Percentiles rank a stretch among this genome's conserved stretches.
Evolutionary conservation across 2,113 vertebrate genomes (phyloP).

Genomic region (Cyanoderma ruficeps): DNA sequence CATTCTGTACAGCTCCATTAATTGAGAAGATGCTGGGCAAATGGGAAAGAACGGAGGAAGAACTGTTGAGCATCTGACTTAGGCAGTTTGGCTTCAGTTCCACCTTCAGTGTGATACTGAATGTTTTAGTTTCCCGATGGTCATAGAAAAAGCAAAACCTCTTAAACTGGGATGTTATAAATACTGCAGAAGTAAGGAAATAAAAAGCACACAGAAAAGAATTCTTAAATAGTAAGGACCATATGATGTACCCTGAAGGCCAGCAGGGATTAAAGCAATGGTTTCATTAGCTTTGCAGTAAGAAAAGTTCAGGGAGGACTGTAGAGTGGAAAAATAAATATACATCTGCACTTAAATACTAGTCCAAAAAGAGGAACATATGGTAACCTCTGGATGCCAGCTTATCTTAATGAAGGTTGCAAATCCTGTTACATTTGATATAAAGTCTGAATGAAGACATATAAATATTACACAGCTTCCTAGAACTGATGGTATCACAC

Average conservation of each 20-base stretch:
- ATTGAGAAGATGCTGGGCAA: background rate
- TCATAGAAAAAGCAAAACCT: background rate
- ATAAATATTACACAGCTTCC: constrained; percentile 68
- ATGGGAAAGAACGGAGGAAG: background rate
- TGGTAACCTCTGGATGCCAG: constrained; percentile 71
- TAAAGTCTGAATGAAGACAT: constrained; percentile 66
- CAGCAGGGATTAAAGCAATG: constrained; percentile 39
- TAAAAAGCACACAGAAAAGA: constrained; percentile 30
- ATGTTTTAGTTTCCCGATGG: background rate
- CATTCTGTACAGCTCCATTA: background rate
- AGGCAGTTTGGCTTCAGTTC: background rate
- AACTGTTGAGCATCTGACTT: background rate
- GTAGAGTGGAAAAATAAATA: constrained; percentile 71
- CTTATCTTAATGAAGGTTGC: constrained; percentile 73
- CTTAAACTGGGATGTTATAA: constrained; percentile 9
- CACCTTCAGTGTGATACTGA: background rate
- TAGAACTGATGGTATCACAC: constrained; percentile 59
- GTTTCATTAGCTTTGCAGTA: constrained; percentile 60
- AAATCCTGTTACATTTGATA: constrained; percentile 63
- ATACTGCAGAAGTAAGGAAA: constrained; percentile 43
- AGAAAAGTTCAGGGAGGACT: constrained; percentile 52
- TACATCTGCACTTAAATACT: constrained; percentile 59
- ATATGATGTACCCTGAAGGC: constrained; percentile 56
- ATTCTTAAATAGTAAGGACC: constrained; percentile 51
- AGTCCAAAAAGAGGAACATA: constrained; percentile 62